Percentiles rank a stretch among this genome's conserved stretches.
Evolutionary conservation across 2,888 invertebrate genomes (phyloP).

Genomic region (Omphaloscelis lunosa): DNA sequence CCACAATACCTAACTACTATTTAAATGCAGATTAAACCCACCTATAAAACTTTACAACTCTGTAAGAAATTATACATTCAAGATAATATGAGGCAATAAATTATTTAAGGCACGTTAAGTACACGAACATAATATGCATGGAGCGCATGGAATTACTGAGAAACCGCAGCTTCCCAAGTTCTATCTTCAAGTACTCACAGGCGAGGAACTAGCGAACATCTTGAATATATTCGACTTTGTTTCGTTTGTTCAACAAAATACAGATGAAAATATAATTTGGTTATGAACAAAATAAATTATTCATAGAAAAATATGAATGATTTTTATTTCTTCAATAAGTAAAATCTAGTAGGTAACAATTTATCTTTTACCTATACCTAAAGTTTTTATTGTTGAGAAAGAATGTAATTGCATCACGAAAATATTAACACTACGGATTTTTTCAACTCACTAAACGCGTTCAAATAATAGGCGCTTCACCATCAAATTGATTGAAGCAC

Average conservation of each 20-base stretch:
- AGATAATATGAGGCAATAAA: constrained; percentile 24
- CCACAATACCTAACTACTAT: not conserved
- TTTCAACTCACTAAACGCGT: not conserved
- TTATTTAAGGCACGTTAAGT: constrained; percentile 11
- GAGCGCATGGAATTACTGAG: constrained; percentile 21
- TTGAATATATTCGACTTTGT: constrained; percentile 9
- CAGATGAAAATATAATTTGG: not conserved
- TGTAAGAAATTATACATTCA: not conserved
- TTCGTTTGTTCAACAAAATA: not conserved
- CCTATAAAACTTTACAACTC: not conserved
- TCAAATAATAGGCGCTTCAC: not conserved
- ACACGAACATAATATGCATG: constrained; percentile 7
- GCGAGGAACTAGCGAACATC: not conserved
- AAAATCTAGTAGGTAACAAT: not conserved
- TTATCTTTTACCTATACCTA: not conserved
- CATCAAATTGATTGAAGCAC: constrained; percentile 4
- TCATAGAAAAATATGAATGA: not conserved
- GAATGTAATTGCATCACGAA: not conserved
- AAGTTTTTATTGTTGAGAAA: not conserved
- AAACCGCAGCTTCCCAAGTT: constrained; percentile 38
- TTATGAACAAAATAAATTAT: not conserved
- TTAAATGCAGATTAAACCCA: not conserved
- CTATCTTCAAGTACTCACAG: constrained; percentile 7
- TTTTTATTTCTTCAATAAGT: not conserved
- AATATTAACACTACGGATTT: not conserved